phyloP scores from a whole-genome alignment of 2,797 vertebrate genomes.

The Masticophis lateralis region DNA sequence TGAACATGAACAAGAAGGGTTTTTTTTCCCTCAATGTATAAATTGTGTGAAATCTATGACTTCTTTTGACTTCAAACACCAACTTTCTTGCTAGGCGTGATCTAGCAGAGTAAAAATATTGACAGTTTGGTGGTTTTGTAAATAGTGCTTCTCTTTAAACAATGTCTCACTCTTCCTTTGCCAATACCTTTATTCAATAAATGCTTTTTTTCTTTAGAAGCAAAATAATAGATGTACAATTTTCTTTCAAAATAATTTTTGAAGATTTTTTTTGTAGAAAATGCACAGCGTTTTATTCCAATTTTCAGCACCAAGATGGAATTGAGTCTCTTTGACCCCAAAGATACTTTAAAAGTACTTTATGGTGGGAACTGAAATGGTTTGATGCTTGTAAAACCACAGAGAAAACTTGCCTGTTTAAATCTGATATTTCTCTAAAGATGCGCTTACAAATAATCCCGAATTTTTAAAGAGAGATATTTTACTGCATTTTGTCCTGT shows the following conservation, averaged over 20 bases:
- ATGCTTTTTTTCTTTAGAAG: neutral
- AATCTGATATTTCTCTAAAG: neutral
- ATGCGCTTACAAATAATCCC: slow-evolving; percentile 7
- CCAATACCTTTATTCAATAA: neutral
- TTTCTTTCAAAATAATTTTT: neutral
- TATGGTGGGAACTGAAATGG: slow-evolving; percentile 1
- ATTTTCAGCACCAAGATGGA: slow-evolving; percentile 3
- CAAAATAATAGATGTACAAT: neutral
- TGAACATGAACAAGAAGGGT: neutral
- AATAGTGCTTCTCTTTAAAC: neutral
- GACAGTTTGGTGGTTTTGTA: neutral
- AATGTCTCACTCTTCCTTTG: slow-evolving; percentile 17
- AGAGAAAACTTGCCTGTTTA: slow-evolving; percentile 24
- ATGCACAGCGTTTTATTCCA: neutral
- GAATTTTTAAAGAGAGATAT: slow-evolving; percentile 18
- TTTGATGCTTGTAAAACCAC: neutral
- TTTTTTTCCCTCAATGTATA: neutral
- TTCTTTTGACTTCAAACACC: neutral
- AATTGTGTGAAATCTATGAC: neutral
- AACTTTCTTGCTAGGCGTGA: neutral
- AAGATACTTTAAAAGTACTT: neutral
- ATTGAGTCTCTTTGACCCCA: neutral
- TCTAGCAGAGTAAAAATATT: slow-evolving; percentile 64
- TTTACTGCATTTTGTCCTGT: neutral
- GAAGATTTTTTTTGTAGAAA: neutral